Conservation (phyloP, 2,888 invertebrate species). For the Platypus cylindrus region DNA sequence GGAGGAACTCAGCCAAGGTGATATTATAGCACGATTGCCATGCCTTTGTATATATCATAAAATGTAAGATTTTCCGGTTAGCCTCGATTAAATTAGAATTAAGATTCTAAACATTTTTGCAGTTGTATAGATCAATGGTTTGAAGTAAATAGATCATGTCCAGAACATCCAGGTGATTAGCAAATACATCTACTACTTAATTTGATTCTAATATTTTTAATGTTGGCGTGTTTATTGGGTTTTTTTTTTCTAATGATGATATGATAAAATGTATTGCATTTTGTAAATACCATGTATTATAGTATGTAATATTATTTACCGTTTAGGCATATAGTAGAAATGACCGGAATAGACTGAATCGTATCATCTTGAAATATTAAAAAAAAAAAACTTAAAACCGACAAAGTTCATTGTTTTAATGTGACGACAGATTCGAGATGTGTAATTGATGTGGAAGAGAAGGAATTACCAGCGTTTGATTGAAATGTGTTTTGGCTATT, state of each 20-base stretch:
- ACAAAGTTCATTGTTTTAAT: too few species aligned
- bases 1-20: slow-evolving; percentile 89
- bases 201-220: slow-evolving; percentile 2
- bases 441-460: too few species aligned
- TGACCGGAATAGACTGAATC: slow-evolving; percentile 8
- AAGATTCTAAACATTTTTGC: slow-evolving; percentile 30
- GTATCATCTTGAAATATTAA: too few species aligned
- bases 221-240: background rate
- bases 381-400: too few species aligned
- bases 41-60: slow-evolving; percentile 99
- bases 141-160: slow-evolving; percentile 96
- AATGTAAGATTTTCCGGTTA: too few species aligned
- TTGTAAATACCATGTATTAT: slow-evolving; percentile 14
- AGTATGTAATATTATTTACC: slow-evolving; percentile 5
- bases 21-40: slow-evolving; percentile 95
- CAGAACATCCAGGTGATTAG: slow-evolving; percentile 96
- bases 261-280: too few species aligned
- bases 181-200: slow-evolving; percentile 16
- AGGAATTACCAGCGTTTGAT: too few species aligned
- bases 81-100: too few species aligned
- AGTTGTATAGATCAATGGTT: slow-evolving; percentile 99
- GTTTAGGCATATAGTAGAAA: too few species aligned
- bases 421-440: too few species aligned
- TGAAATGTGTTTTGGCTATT: too few species aligned
- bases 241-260: slow-evolving; percentile 6